Base-by-base conservation (phyloP, 2,888 invertebrate genomes). In the Invenusta paracnida region DNA sequence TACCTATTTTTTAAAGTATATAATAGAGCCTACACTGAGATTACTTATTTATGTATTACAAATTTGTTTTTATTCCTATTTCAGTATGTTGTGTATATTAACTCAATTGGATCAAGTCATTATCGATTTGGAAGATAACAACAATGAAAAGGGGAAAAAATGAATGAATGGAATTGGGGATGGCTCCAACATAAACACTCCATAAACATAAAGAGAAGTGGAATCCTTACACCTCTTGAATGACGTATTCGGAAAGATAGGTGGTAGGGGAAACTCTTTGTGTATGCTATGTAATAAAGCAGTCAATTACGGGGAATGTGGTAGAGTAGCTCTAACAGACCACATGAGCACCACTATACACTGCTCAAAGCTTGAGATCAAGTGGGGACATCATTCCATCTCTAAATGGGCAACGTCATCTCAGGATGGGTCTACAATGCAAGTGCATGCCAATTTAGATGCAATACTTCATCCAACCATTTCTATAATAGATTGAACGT, bases 121-220 rank as follows among this genome's bases (percentile, higher is more conserved):
- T 27, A 79, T 79, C n/a, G 87, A 88, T 67, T 84, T 88, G 27
- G 87, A 87, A 2, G 87, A 89, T 87, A 48, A 48, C 89, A 90
- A 2, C 88, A 89, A 11, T 88, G 88, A 84, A 88, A 89, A 83
- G 25, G 87, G 89, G 0, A 89, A 89, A 86, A 88, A 89, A 83
- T 92, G 94, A 66, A 92, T 94, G 11, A 94, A 94, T 88, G 83
- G 83, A 27, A n/a, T 82, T 82, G 83, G 83, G 23, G 83, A 82
- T 82, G 83, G 83, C 31, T 30, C 23, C 25, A 79, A 23, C 79
- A 79, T 79, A 79, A 27, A 5, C 79, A 79, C 29, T 27, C 79
- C 23, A 27, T 79, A 2, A 79, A 79, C n/a, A n/a, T 79, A 79
- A 79, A 48, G 48, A 48, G 48, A 48, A 48, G 79, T 79, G 79